Percentiles rank a stretch among this genome's conserved stretches.
phyloP scores from a whole-genome alignment of 2,113 vertebrate species.

The Desmodus rotundus region DNA sequence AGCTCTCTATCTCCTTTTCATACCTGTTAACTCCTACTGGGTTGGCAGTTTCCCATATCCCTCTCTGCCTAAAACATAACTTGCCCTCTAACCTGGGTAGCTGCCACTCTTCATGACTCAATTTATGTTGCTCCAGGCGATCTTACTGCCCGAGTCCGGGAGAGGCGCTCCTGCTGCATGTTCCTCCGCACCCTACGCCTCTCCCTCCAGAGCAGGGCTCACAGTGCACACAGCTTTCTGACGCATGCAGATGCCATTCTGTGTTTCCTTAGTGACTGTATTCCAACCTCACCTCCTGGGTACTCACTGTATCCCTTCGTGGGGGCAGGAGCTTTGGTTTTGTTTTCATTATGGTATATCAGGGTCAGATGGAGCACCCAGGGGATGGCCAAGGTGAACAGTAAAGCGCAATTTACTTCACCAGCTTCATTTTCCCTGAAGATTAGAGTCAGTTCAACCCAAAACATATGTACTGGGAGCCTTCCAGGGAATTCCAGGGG shows the following conservation, averaged over 20 bases:
- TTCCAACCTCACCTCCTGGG: not conserved
- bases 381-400: not conserved
- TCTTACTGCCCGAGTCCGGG: not conserved
- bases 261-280: constrained; percentile 1
- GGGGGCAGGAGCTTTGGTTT: not conserved
- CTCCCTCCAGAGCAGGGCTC: not conserved
- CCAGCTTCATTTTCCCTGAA: not conserved
- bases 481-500: not conserved
- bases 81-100: not conserved
- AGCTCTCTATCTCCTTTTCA: not conserved
- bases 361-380: not conserved
- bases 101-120: not conserved
- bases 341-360: not conserved
- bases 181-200: not conserved
- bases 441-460: not conserved
- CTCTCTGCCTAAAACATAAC: not conserved
- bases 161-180: rapidly evolving
- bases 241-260: rapidly evolving
- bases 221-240: not conserved
- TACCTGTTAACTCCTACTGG: not conserved
- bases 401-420: not conserved
- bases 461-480: too few relatives aligned
- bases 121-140: not conserved
- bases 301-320: not conserved
- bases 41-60: not conserved